Percentiles rank a stretch among this genome's conserved stretches.
Conservation (phyloP, 2,797 vertebrate species). For the Erethizon dorsatum region DNA sequence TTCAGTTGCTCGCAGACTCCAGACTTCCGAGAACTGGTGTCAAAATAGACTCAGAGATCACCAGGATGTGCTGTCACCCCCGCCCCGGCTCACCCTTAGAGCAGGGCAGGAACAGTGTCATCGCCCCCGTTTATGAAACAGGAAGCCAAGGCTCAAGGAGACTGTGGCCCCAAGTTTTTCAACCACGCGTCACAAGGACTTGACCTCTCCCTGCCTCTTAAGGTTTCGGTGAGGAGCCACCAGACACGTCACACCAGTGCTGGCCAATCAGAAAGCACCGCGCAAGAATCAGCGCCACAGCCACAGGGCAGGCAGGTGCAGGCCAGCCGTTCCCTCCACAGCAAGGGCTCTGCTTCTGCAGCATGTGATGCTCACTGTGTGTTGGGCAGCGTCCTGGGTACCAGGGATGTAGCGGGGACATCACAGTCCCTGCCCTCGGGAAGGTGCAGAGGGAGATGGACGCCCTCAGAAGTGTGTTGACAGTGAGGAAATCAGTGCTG, state of each 20-base stretch:
- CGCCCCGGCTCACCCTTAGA: rapidly evolving
- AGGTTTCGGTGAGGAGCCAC: neutral
- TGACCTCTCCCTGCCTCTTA: neutral
- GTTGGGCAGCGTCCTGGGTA: neutral
- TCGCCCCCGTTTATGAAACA: neutral
- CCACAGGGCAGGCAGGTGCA: rapidly evolving
- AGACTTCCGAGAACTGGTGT: rapidly evolving
- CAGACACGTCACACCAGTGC: rapidly evolving
- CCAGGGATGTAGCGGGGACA: rapidly evolving
- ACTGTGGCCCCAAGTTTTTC: rapidly evolving
- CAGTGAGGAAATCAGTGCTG: neutral
- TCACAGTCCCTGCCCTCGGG: rapidly evolving
- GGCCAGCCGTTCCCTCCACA: rapidly evolving
- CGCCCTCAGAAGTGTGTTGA: rapidly evolving
- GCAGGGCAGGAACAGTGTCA: rapidly evolving
- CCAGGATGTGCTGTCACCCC: rapidly evolving
- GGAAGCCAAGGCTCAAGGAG: neutral
- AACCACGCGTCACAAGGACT: too few species aligned
- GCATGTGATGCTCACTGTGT: rapidly evolving
- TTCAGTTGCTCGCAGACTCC: neutral
- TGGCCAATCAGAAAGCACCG: rapidly evolving
- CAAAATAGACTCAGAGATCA: rapidly evolving
- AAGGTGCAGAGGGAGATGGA: neutral
- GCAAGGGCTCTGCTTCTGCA: rapidly evolving
- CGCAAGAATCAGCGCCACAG: rapidly evolving